These are phyloP conservation scores for Apomyelois bistriatella DNA, from an alignment of 2,888 invertebrate genomes.

Conservation along the genomic window DNA sequence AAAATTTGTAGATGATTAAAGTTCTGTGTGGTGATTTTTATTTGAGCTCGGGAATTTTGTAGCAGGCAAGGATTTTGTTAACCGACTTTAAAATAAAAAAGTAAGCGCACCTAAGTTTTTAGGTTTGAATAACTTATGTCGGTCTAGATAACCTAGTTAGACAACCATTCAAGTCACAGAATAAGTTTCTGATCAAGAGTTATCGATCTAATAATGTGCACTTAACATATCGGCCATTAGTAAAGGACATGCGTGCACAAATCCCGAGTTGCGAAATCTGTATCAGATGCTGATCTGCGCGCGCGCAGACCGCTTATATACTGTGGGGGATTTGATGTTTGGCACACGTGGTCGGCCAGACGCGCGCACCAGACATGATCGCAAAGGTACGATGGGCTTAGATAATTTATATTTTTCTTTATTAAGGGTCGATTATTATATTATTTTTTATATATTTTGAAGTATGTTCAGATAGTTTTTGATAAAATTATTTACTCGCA, in stretches of 20 bases:
- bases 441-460: too few relatives aligned
- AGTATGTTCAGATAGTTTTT: too few relatives aligned
- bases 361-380: constrained; percentile 64
- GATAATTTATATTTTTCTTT: neutral
- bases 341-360: constrained; percentile 54
- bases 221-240: constrained; percentile 14
- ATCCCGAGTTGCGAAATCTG: constrained; percentile 66
- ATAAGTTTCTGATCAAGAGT: neutral
- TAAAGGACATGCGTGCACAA: constrained; percentile 22
- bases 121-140: too few relatives aligned
- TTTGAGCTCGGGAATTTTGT: too few relatives aligned
- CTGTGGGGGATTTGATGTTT: constrained; percentile 24
- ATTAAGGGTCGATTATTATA: neutral
- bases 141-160: too few relatives aligned
- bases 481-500: too few relatives aligned
- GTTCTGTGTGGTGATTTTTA: too few relatives aligned
- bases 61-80: too few relatives aligned
- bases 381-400: constrained; percentile 54
- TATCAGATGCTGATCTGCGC: constrained; percentile 48
- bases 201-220: constrained; percentile 9
- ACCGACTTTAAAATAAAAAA: too few relatives aligned
- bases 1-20: too few relatives aligned
- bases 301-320: constrained; percentile 45
- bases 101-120: too few relatives aligned
- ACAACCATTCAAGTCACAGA: neutral